Conservation (phyloP, 2,888 invertebrate species). For the Chesias legatella region DNA sequence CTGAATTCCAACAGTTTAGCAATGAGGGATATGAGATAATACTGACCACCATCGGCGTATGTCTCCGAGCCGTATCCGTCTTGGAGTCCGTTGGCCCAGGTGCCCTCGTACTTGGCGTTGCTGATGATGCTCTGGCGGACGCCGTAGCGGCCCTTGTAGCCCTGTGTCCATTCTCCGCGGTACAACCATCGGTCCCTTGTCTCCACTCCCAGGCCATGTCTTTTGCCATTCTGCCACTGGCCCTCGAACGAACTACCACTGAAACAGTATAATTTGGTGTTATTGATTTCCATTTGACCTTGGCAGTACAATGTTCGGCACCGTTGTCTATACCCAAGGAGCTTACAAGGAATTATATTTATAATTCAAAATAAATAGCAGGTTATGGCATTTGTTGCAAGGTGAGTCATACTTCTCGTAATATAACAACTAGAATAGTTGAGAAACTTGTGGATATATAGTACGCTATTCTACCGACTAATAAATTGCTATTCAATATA, state of each 20-base stretch:
- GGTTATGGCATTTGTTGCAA: neutral
- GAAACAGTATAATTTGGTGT: conserved; percentile 46
- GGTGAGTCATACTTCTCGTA: too few species aligned
- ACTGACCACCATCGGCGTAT: conserved; percentile 98
- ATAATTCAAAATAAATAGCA: neutral
- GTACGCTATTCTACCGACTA: too few species aligned
- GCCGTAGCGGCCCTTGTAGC: conserved; percentile 99
- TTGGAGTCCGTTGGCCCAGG: conserved; percentile 99
- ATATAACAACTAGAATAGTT: too few species aligned
- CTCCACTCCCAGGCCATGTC: conserved; percentile 98
- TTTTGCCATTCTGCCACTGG: conserved; percentile 99
- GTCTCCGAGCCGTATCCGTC: conserved; percentile 99
- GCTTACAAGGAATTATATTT: conserved; percentile 1
- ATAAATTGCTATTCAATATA: neutral
- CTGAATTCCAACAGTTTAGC: conserved; percentile 58
- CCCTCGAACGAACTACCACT: conserved; percentile 98
- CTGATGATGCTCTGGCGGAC: conserved; percentile 97
- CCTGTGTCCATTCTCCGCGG: conserved; percentile 99
- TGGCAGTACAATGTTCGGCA: conserved; percentile 6
- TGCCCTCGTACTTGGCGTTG: conserved; percentile 97
- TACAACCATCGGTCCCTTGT: conserved; percentile 98
- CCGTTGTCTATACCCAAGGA: conserved; percentile 4
- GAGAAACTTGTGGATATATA: too few species aligned
- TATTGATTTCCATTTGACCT: conserved; percentile 22
- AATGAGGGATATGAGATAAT: conserved; percentile 49